Base-by-base conservation (phyloP, 2,113 vertebrate species). In the Salvelinus alpinus region DNA sequence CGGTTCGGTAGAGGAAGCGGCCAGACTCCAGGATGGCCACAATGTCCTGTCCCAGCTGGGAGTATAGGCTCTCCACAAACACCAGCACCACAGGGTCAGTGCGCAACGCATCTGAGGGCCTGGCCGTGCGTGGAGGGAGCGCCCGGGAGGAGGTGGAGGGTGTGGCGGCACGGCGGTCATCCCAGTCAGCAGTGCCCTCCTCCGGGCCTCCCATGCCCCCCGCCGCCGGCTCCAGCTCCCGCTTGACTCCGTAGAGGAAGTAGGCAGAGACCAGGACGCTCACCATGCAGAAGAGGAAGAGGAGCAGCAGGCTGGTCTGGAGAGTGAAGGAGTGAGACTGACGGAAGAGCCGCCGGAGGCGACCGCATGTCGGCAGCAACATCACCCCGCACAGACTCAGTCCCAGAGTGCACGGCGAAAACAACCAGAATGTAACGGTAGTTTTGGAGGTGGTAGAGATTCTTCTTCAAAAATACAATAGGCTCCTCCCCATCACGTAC, bases 41-140 rank as follows among this genome's bases (percentile, higher is more conserved):
- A 0, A 97, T 96, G 83, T 97, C 96, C 89, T 96, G 96, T 47
- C 96, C 96, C 83, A 96, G 89, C 83, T 96, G 95, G 0, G 96
- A 96, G 87, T 97, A 97, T 48, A 95, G 94, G 86, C 95, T 97
- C 87, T 97, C 96, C 81, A 97, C 95, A 0, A 97, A 97, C 72
- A 96, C 95, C 80, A 97, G 90, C 72, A 97, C 96, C 85, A 96
- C 88, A 0, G 95, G 95, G 82, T 96, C 95, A 0, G 95, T 96
- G 72, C 95, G 94, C 24, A 94, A 94, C 1, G 92, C 92, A 34
- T 93, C 83, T 0, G 84, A 92, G 0, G 87, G 92, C 81, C 93
- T 94, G 62, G 92, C 77, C 0, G 94, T 90, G 82, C 94, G 95
- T 65, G 51, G 16, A 18, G 51, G 51, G 95, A 88, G 0, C 95